Base-by-base conservation (phyloP, 2,888 invertebrate genomes). In the Cosmopolites sordidus region DNA sequence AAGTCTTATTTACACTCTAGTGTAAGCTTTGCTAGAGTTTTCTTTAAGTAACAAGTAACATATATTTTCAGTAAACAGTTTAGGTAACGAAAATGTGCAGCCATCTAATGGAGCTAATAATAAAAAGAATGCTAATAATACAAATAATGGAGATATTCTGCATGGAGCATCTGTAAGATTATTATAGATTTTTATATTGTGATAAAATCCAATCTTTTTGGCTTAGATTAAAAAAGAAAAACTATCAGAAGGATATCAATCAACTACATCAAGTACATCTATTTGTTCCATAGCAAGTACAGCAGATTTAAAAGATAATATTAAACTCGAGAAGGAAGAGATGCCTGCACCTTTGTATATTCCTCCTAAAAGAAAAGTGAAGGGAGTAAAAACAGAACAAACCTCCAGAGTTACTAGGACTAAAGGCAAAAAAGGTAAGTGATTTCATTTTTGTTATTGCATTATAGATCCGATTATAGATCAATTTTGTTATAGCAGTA, bases 331-430 rank as follows among this genome's bases (percentile, higher is more conserved):
- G 48, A 37, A 16, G 33, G 60, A 58, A 14, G 62, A 62, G 5
- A 67, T 67, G 67, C 64, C 65, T 27, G 64, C 66, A 16, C 67
- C 67, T 5, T 58, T 45, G 15, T 58, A 56, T 49, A 49, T 63
- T 16, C 64, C 67, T 4, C 64, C 64, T 4, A 58, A 60, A 52
- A 63, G 58, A 33, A 64, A 62, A 56, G 52, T 52, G 16, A 66
- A 63, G 43, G 43, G 54, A 22, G 60, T 60, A 37, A 33, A 17
- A 15, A 5, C 18, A 11, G 60, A 62, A 12, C 27, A 33, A 38
- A 30, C 58, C 5, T 54, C 52, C n/a, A 55, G 50, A 22, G 40
- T 52, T 18, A 60, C 58, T 5, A 52, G 61, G 38, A 50, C 58
- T 43, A 58, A 54, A 22, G 45, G 51, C 37, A 56, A 38, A 9